Conservation (phyloP, 2,888 invertebrate species). For the Rotaria sp. region DNA sequence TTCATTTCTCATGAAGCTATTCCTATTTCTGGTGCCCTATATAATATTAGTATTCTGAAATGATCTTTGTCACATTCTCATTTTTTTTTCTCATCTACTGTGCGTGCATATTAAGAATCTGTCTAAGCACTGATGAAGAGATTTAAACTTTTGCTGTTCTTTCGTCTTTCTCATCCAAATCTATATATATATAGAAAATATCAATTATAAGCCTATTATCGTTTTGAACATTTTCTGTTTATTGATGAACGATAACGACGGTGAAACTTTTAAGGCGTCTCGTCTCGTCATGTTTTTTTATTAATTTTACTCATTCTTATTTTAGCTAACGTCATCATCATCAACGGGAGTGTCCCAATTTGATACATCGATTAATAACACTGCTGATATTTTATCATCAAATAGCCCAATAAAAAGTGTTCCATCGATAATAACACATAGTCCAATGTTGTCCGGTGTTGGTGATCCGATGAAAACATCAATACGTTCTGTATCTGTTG, state of each 20-base stretch:
- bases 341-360: background rate
- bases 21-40: background rate
- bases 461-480: background rate
- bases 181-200: background rate
- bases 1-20: background rate
- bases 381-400: background rate
- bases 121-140: background rate
- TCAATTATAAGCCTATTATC: slow-evolving; percentile 29
- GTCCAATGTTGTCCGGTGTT: slow-evolving; percentile 10
- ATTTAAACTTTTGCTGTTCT: background rate
- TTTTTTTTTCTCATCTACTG: background rate
- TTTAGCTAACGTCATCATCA: slow-evolving; percentile 8
- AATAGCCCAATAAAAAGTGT: background rate
- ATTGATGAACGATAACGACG: background rate
- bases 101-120: background rate
- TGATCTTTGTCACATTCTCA: background rate
- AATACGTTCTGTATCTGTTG: background rate
- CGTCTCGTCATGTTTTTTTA: background rate
- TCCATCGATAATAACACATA: background rate
- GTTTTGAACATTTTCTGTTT: background rate
- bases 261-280: slow-evolving; percentile 26
- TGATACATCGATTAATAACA: background rate
- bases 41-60: background rate
- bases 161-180: background rate
- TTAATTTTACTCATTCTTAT: background rate